Evolutionary conservation across 2,888 invertebrate genomes (phyloP), one percentile per base, ranked within the genome.

Genomic region (Mechanitis mazaeus): DNA sequence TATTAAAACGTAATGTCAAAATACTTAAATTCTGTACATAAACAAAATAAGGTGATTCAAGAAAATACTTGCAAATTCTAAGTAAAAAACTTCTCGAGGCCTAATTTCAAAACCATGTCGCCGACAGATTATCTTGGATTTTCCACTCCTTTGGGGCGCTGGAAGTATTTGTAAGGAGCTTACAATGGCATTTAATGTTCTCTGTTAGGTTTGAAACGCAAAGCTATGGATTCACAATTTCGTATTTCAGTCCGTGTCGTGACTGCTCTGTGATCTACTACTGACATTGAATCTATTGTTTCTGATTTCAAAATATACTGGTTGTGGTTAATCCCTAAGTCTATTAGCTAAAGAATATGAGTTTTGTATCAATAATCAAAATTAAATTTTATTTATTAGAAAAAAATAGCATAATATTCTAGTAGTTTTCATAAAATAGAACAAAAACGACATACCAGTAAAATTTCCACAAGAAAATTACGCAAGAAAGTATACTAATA

Each of bases 81-180:
- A 73, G 75, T 79, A 79, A 79, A 81, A 83, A 83, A 78, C 73
- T 75, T 71, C 66, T 66, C 66, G 68, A 71, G 68, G 64, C 76
- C 81, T 86, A 85, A 85, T 85, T 86, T 82, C 74, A 73, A 72
- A 85, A 83, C 76, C 84, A 77, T 84, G 86, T 85, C 79, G 76
- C 73, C 74, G 74, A 70, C 75, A 83, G 85, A 86, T 87, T 84
- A 87, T 83, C 83, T 77, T 72, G 81, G 83, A 81, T 84, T 84
- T 80, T 74, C 78, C 73, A 79, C 79, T 82, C 77, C 78, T 82
- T 83, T 76, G 73, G 75, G 70, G 64, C 70, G 70, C 66, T 69
- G 71, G 57, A 73, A 74, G 77, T 77, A 75, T 76, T 79, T 77
- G 75, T 81, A 80, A 81, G 79, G 75, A 78, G 82, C 77, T 84